Conservation (phyloP, 2,113 vertebrate genomes). For the Gavia stellata region DNA sequence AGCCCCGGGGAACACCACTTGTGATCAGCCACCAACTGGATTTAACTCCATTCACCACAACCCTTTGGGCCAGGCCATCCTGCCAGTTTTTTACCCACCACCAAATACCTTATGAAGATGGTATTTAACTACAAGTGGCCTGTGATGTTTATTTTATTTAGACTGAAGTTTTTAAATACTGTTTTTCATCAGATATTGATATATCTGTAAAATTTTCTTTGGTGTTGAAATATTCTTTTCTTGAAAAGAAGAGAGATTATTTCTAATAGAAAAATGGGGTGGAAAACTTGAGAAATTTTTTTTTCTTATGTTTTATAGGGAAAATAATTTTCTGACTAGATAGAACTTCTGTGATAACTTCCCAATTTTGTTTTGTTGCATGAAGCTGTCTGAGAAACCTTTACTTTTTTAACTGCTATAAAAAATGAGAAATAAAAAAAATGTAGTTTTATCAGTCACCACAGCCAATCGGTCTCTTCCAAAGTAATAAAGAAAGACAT, state of each 20-base stretch:
- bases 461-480: neutral
- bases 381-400: neutral
- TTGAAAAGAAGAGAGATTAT: neutral
- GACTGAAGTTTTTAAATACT: neutral
- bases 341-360: neutral
- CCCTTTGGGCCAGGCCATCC: too few species aligned
- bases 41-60: too few species aligned
- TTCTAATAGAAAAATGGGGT: neutral
- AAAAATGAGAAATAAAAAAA: neutral
- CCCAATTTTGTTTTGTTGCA: neutral
- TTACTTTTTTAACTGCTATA: neutral
- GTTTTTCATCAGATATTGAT: neutral
- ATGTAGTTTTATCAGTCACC: neutral
- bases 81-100: too few species aligned
- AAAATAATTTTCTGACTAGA: neutral
- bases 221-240: neutral
- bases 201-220: neutral
- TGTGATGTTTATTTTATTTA: neutral
- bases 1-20: too few species aligned
- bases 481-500: neutral
- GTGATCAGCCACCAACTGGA: too few species aligned
- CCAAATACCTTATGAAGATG: neutral
- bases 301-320: neutral
- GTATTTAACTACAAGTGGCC: neutral
- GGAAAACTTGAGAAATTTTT: neutral